Percentiles rank a stretch among this genome's conserved stretches.
These are phyloP conservation scores for Crotalus tigris DNA, from an alignment of 2,113 vertebrate species.

Conservation along the genomic window DNA sequence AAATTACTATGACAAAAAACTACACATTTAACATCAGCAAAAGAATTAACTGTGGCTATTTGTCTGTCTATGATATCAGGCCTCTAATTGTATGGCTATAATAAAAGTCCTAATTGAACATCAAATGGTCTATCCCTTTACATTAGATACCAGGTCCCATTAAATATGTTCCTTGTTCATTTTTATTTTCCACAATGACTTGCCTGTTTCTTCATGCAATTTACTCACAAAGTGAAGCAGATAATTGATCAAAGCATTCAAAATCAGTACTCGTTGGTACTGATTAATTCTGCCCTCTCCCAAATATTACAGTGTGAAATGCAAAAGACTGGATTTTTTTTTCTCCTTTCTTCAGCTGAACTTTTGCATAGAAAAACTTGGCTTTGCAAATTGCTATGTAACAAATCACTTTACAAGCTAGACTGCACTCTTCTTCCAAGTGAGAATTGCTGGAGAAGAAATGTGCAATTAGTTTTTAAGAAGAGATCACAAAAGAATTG, in stretches of 20 bases:
- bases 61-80: neutral
- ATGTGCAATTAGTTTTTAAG: neutral
- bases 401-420: neutral
- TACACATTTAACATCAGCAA: neutral
- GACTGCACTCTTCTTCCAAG: neutral
- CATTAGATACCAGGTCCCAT: neutral
- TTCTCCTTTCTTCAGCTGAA: neutral
- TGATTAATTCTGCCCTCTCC: slow-evolving; percentile 9
- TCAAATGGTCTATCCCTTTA: neutral
- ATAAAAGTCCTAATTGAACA: neutral
- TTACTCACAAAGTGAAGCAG: neutral
- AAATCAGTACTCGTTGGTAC: neutral
- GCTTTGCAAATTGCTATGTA: neutral
- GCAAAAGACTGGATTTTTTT: neutral
- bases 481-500: neutral
- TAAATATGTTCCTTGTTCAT: neutral
- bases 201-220: neutral
- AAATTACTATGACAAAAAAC: neutral
- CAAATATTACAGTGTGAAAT: neutral
- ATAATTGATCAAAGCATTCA: neutral
- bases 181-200: neutral
- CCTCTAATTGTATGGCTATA: neutral
- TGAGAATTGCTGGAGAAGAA: neutral
- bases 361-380: neutral
- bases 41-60: neutral